Conservation (phyloP, 1,140 invertebrate genomes). For the Zelostemma sp. region DNA sequence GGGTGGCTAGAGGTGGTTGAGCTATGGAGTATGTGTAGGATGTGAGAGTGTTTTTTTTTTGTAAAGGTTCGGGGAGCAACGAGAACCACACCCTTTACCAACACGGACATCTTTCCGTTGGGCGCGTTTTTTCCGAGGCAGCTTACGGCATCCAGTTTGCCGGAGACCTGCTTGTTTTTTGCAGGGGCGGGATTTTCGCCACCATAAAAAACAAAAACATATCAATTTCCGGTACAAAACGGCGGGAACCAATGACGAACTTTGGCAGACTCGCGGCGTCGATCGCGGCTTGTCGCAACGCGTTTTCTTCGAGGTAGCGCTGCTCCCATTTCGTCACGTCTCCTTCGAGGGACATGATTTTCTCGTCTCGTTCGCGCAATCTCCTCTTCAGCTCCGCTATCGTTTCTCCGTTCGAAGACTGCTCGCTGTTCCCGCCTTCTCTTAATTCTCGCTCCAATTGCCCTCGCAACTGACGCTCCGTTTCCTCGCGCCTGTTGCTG, state of each 20-base stretch:
- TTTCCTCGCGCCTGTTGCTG: constrained; percentile 86
- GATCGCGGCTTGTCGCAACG: constrained; percentile 85
- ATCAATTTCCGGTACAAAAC: background rate
- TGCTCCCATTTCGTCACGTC: constrained; percentile 91
- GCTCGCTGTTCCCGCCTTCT: constrained; percentile 72
- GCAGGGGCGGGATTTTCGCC: no score
- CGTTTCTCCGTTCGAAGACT: constrained; percentile 69
- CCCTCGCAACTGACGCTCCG: constrained; percentile 82
- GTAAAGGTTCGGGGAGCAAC: no score
- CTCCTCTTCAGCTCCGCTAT: constrained; percentile 77
- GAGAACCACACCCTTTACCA: no score
- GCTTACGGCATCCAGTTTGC: no score
- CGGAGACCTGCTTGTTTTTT: no score
- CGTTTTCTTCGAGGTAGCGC: constrained; percentile 87
- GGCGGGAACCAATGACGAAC: constrained; percentile 64
- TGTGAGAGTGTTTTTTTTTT: no score
- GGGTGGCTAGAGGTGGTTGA: no score
- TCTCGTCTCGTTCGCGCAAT: constrained; percentile 82
- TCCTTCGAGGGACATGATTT: constrained; percentile 84
- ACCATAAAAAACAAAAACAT: constrained; percentile 4
- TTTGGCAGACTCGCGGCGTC: constrained; percentile 88
- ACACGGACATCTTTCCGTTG: no score
- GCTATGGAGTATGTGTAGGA: no score
- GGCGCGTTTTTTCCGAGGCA: no score
- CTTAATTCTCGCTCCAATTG: constrained; percentile 86